Conservation (phyloP, 1,140 invertebrate genomes). For the Orius insidiosus region DNA sequence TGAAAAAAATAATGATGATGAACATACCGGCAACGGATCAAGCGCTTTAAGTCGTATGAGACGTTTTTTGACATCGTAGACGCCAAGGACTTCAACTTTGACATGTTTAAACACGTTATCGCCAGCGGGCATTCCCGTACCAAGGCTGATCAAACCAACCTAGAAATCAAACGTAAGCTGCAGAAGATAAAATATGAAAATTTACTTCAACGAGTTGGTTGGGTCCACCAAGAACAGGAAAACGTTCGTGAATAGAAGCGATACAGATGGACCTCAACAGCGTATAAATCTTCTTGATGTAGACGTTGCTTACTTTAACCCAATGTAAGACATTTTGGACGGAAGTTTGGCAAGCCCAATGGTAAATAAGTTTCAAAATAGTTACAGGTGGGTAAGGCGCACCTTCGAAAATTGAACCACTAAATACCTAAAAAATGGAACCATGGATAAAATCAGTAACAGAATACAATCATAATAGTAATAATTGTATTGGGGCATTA, state of each 20-base stretch:
- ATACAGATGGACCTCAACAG: conserved; percentile 61
- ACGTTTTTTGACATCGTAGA: conserved; percentile 58
- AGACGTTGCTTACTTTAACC: conserved; percentile 65
- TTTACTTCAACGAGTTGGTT: conserved; percentile 40
- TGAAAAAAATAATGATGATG: too few relatives aligned
- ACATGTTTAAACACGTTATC: conserved; percentile 49
- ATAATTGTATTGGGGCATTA: too few relatives aligned
- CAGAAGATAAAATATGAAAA: not conserved
- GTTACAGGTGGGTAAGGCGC: conserved; percentile 62
- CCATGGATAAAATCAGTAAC: too few relatives aligned
- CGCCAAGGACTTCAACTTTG: conserved; percentile 73
- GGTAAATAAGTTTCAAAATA: conserved; percentile 67
- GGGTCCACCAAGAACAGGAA: conserved; percentile 46
- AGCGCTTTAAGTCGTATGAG: conserved; percentile 58
- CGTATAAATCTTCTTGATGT: conserved; percentile 59
- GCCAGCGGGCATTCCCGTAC: conserved; percentile 69
- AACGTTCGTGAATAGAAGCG: conserved; percentile 55
- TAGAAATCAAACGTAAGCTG: not conserved
- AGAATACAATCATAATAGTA: too few relatives aligned
- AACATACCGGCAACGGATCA: conserved; percentile 27
- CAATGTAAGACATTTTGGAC: conserved; percentile 72
- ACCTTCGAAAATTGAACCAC: conserved; percentile 69
- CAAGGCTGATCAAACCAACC: conserved; percentile 76
- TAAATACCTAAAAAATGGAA: conserved; percentile 35
- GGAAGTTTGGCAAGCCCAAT: conserved; percentile 77